These are phyloP conservation scores for Choloepus didactylus DNA, from an alignment of 2,797 vertebrate genomes.

Conservation along the genomic window DNA sequence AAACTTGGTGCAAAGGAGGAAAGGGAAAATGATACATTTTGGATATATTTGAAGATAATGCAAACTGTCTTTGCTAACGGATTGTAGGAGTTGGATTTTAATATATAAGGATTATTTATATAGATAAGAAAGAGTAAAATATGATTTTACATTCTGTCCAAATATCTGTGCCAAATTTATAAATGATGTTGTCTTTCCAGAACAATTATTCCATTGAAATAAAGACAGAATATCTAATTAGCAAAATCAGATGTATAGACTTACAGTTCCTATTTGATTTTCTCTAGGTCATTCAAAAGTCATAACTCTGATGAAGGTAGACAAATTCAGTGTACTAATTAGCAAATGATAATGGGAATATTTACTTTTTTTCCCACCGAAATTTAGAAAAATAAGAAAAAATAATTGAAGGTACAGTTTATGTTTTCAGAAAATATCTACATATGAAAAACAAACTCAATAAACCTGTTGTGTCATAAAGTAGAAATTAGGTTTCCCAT, in stretches of 20 bases:
- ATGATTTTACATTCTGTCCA: conserved; percentile 63
- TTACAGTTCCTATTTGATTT: conserved; percentile 90
- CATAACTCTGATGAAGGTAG: conserved; percentile 82
- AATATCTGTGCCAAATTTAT: conserved; percentile 72
- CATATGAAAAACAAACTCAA: not conserved
- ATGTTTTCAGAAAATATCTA: conserved; percentile 50
- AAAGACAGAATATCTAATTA: conserved; percentile 91
- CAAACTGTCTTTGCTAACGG: not conserved
- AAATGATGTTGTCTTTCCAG: conserved; percentile 90
- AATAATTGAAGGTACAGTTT: conserved; percentile 44
- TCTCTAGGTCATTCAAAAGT: conserved; percentile 89
- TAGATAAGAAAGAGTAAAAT: conserved; percentile 55
- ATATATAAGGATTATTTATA: not conserved
- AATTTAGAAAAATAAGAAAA: conserved; percentile 49
- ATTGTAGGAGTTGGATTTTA: not conserved
- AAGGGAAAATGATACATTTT: not conserved
- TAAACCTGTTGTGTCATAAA: not conserved
- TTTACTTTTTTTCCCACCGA: conserved; percentile 46
- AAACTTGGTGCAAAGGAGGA: not conserved
- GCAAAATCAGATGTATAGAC: conserved; percentile 88
- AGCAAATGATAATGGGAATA: conserved; percentile 87
- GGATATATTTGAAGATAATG: not conserved
- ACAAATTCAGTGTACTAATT: conserved; percentile 83
- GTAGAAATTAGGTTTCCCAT: not conserved
- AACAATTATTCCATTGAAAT: conserved; percentile 90